Base-by-base conservation (phyloP, 2,888 invertebrate species). In the Tribolium freemani region DNA sequence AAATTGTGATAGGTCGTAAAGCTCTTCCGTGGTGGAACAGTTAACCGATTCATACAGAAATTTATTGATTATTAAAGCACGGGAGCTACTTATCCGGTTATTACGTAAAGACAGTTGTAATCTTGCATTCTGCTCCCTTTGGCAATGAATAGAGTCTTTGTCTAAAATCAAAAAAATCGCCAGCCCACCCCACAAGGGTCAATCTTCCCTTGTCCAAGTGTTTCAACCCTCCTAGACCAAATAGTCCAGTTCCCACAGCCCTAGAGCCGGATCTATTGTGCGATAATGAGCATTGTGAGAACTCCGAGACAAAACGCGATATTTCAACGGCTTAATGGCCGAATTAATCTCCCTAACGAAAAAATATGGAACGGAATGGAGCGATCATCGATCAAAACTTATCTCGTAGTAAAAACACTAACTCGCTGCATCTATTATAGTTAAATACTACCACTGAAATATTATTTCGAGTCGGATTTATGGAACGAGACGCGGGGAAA, bases 371-470 rank as follows among this genome's bases (percentile, higher is more conserved):
- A 13, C 54, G 11, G 54, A 51, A 51, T 31, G 51, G 51, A 53
- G 54, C 64, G 9, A 64, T 54, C 64, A 64, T 64, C 53, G 64
- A 64, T 64, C 64, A 64, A 64, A 64, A 64, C 53, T 64, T 64
- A 64, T 64, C 64, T 64, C 64, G n/a, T 54, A 53, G 64, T 44
- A 54, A 64, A 64, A 63, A 63, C 21, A 21, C 64, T 26, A 64
- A 64, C 64, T 64, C 54, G 53, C 54, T 64, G 64, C 64, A 64
- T 64, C 64, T 64, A 64, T 64, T 64, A 64, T 30, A 10, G 64
- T 64, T 64, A 53, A 64, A 64, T 38, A 21, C 13, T n/a, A 50
- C 51, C 1, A 21, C 30, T 53, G 64, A 64, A 54, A 54, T 13
- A 54, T 64, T 64, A 64, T 64, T 64, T 54, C 45, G 6, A 21